phyloP scores from a whole-genome alignment of 1,140 invertebrate genomes.

The Macrobrachium nipponense region DNA sequence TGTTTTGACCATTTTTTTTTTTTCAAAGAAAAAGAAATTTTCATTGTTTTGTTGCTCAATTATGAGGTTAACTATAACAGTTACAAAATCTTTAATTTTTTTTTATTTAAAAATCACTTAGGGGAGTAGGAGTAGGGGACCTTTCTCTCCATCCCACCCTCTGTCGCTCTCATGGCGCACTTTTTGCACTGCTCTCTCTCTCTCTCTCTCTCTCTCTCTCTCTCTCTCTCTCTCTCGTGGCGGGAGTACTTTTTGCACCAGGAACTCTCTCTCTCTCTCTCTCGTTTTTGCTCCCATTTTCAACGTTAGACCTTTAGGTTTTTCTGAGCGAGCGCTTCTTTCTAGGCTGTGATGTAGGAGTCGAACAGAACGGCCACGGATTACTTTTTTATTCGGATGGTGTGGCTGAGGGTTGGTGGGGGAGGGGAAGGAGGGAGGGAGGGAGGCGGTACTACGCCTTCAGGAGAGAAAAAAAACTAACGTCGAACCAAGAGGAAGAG shows the following conservation, averaged over 20 bases:
- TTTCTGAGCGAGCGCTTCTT: conserved; percentile 28
- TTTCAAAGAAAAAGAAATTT: no score
- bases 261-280: background rate
- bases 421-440: background rate
- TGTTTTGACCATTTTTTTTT: no score
- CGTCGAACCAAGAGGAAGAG: background rate
- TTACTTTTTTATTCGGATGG: conserved; percentile 32
- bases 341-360: conserved; percentile 54
- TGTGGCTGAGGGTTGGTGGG: background rate
- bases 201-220: conserved; percentile 11
- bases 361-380: conserved; percentile 46
- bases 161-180: background rate
- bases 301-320: conserved; percentile 5
- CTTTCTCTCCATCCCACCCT: conserved; percentile 6
- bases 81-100: conserved; percentile 1
- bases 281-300: background rate
- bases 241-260: background rate
- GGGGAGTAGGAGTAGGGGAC: conserved; percentile 10
- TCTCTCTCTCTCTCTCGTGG: conserved; percentile 10
- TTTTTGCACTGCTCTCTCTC: background rate
- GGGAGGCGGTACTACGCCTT: background rate
- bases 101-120: conserved; percentile 41
- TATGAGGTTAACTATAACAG: no score
- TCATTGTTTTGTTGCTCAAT: no score
- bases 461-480: background rate